Conservation (phyloP, 2,888 invertebrate genomes). For the Stenurella melanura region DNA sequence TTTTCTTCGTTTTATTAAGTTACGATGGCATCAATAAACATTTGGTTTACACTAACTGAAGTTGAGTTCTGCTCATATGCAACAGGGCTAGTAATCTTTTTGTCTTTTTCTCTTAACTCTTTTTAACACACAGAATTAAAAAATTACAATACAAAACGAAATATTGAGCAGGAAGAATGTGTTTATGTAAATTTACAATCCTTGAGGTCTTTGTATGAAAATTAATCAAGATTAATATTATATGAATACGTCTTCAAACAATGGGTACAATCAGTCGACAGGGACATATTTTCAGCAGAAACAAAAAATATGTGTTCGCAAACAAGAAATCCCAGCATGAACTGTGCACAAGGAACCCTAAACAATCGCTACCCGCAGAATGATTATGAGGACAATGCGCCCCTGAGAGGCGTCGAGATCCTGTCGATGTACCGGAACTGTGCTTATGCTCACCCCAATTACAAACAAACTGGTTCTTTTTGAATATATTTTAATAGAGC, state of each 20-base stretch:
- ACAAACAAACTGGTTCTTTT: slow-evolving; percentile 11
- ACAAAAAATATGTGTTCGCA: slow-evolving; percentile 20
- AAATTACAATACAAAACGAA: background rate
- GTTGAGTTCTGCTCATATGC: too few species aligned
- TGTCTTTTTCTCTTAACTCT: too few species aligned
- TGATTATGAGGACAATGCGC: slow-evolving; percentile 21
- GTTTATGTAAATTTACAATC: background rate
- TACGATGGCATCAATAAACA: too few species aligned
- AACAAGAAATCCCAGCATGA: slow-evolving; percentile 17
- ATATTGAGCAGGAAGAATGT: too few species aligned
- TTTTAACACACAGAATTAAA: background rate
- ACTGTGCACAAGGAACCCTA: slow-evolving; percentile 4
- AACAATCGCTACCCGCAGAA: slow-evolving; percentile 23
- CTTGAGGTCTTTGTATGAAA: background rate
- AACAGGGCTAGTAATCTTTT: too few species aligned
- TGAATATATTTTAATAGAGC: slow-evolving; percentile 13
- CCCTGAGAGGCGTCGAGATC: slow-evolving; percentile 23
- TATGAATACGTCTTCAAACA: slow-evolving; percentile 16
- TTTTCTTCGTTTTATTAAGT: too few species aligned
- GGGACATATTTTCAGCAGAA: slow-evolving; percentile 10
- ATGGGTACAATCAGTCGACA: slow-evolving; percentile 3
- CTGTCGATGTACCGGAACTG: slow-evolving; percentile 20
- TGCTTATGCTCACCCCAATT: slow-evolving; percentile 22
- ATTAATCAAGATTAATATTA: slow-evolving; percentile 8
- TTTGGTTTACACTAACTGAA: too few species aligned